These are phyloP conservation scores for Triplophysa rosa DNA, from an alignment of 2,113 vertebrate genomes.

Conservation along the genomic window DNA sequence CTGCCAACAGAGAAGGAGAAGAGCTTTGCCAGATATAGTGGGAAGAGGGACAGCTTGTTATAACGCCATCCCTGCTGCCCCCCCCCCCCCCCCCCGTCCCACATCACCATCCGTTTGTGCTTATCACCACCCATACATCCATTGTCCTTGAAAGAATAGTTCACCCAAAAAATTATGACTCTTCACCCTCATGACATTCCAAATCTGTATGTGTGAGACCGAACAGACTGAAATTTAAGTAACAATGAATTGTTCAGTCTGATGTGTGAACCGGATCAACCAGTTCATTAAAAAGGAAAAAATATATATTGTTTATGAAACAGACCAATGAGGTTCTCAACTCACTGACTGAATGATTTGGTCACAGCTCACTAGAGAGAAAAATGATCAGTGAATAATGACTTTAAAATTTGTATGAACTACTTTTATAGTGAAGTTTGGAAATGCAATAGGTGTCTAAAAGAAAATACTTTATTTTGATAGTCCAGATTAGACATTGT, in stretches of 20 bases:
- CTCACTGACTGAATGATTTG: neutral
- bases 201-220: too few relatives aligned
- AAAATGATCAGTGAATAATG: neutral
- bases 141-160: slow-evolving; percentile 7
- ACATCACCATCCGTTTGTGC: neutral
- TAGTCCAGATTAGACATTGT: too few relatives aligned
- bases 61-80: neutral
- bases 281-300: too few relatives aligned
- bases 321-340: neutral
- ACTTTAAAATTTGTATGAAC: too few relatives aligned
- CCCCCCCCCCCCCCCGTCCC: neutral
- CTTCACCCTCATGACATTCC: too few relatives aligned
- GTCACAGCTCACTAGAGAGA: neutral
- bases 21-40: slow-evolving; percentile 22
- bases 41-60: slow-evolving; percentile 33
- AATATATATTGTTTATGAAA: too few relatives aligned
- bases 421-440: too few relatives aligned
- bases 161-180: neutral
- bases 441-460: too few relatives aligned
- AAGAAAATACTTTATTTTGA: too few relatives aligned
- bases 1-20: slow-evolving; percentile 18
- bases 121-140: neutral
- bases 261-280: too few relatives aligned
- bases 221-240: too few relatives aligned
- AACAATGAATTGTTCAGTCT: too few relatives aligned